Conservation (phyloP, 2,888 invertebrate genomes). For the Cybosia mesomella region DNA sequence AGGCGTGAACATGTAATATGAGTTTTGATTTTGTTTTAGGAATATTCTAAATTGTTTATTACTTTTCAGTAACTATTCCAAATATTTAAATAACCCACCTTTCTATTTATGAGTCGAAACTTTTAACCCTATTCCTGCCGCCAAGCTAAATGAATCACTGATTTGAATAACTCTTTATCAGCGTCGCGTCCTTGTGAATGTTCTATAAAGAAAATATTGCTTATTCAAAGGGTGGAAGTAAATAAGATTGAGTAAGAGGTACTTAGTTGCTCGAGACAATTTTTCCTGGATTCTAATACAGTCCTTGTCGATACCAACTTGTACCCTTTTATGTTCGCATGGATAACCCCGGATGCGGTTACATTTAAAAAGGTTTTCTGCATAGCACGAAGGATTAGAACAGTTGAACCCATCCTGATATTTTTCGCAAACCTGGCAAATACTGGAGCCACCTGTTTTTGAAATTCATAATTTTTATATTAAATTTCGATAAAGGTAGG, state of each 20-base stretch:
- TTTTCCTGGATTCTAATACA: slow-evolving; percentile 1
- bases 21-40: too few relatives aligned
- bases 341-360: background rate
- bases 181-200: background rate
- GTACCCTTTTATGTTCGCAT: slow-evolving; percentile 4
- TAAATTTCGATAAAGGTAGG: too few relatives aligned
- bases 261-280: slow-evolving; percentile 12
- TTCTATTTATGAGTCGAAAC: background rate
- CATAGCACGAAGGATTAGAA: background rate
- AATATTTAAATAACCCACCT: background rate
- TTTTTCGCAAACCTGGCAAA: background rate
- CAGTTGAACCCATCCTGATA: background rate
- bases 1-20: too few relatives aligned
- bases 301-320: slow-evolving; percentile 5
- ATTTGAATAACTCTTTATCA: background rate
- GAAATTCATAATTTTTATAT: background rate
- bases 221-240: slow-evolving; percentile 1
- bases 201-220: background rate
- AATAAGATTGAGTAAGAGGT: slow-evolving; percentile 14
- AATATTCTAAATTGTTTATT: too few relatives aligned
- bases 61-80: background rate
- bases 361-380: slow-evolving; percentile 6
- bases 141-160: background rate
- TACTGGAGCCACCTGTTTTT: background rate
- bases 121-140: background rate